Base-by-base conservation (phyloP, 1,140 invertebrate genomes). In the Portunus trituberculatus region DNA sequence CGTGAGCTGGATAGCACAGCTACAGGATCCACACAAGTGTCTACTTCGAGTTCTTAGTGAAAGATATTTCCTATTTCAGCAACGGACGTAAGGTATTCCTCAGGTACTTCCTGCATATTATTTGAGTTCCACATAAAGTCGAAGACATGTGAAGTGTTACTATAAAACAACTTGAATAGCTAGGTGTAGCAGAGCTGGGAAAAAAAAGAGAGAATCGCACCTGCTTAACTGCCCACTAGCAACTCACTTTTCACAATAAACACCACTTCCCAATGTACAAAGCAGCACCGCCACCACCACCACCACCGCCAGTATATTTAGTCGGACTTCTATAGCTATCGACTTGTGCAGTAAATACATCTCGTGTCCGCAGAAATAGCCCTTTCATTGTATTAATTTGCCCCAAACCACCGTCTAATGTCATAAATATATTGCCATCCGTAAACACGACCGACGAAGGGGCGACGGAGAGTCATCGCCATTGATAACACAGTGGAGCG, bases 401-500 rank as follows among this genome's bases (percentile, higher is more conserved):
- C 67, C 67, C 67, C 67, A n/a, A 76, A 76, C 67, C 67, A 76
- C 84, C 84, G 84, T 32, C 84, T 39, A 39, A 46, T 39, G 84
- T 46, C 84, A n/a, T 87, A 87, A 87, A 46, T 32, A 32, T 32
- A 46, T 39, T 87, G 84, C 84, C 84, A 32, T 87, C 84, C 31
- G 84, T 87, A 87, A 76, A 76, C 67, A 76, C 67, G 67, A n/a
- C 67, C 67, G 67, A 76, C 67, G 67, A 76, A 76, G 39, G 84
- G 31, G 29, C 28, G 84, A 87, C 31, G 31, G 84, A 87, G 84
- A 87, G 84, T 87, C 39, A 87, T 87, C 84, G 39, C 39, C 84
- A 87, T 32, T 46, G 84, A 46, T 87, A 87, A 87, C 39, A 87
- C 84, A 46, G 84, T 32, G 84, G 84, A 87, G 84, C 84, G 84